Percentiles rank a stretch among this genome's conserved stretches.
Conservation (phyloP, 2,888 invertebrate species). For the Teinopalpus imperialis region DNA sequence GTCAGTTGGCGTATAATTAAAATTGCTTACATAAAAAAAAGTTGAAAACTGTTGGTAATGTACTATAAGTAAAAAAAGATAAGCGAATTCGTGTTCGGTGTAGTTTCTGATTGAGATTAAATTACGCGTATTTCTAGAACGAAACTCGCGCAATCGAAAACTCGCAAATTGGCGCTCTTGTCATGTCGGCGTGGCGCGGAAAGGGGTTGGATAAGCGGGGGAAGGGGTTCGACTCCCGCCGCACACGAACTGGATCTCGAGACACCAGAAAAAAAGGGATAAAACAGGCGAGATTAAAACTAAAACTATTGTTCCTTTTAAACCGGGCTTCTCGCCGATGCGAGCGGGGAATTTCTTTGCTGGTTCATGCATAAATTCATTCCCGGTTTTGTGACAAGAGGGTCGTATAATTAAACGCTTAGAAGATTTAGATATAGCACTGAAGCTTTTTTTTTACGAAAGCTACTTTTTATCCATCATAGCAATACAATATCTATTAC, state of each 20-base stretch:
- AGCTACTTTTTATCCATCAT: conserved; percentile 33
- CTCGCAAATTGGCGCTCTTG: conserved; percentile 55
- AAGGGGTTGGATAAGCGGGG: conserved; percentile 27
- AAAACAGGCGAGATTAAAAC: conserved; percentile 66
- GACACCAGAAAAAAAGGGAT: conserved; percentile 53
- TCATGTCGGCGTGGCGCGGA: conserved; percentile 42
- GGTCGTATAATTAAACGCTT: conserved; percentile 69
- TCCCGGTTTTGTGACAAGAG: conserved; percentile 62
- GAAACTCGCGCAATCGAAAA: conserved; percentile 40
- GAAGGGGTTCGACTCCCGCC: conserved; percentile 38
- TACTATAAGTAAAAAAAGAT: too few species aligned
- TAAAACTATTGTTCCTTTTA: conserved; percentile 78
- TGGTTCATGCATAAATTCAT: conserved; percentile 79
- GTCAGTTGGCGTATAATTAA: too few species aligned
- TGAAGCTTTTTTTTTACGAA: conserved; percentile 38
- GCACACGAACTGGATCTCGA: conserved; percentile 64
- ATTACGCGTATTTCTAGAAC: conserved; percentile 1
- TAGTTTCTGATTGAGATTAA: neutral
- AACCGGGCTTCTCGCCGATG: conserved; percentile 47
- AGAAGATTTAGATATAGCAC: conserved; percentile 52
- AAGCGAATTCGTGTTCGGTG: too few species aligned
- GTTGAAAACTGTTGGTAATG: too few species aligned
- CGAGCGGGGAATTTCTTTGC: conserved; percentile 56
- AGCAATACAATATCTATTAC: conserved; percentile 38
- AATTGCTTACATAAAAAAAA: too few species aligned